Conservation (phyloP, 2,888 invertebrate species). For the Mamestra brassicae region DNA sequence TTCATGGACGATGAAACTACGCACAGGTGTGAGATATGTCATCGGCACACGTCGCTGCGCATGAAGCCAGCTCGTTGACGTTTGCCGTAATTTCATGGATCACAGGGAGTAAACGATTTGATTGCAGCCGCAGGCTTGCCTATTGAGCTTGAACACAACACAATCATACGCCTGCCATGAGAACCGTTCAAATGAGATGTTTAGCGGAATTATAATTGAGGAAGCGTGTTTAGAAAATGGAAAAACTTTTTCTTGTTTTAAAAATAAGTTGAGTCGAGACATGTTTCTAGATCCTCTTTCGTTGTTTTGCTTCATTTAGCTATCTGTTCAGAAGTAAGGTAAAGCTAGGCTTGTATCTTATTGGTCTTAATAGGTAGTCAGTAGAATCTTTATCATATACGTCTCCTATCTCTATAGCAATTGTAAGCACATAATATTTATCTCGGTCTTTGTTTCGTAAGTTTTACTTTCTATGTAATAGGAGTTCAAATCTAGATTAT, state of each 20-base stretch:
- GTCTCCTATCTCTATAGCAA: neutral
- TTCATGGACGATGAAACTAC: constrained; percentile 32
- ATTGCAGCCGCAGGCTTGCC: constrained; percentile 28
- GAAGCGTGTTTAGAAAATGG: neutral
- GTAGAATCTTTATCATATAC: no score
- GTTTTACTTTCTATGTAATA: no score
- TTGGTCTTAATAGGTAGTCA: no score
- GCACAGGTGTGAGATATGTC: constrained; percentile 39
- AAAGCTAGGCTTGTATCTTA: no score
- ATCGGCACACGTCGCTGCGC: constrained; percentile 43
- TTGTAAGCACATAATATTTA: no score
- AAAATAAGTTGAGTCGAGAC: neutral
- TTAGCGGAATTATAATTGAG: neutral
- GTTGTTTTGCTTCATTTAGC: no score
- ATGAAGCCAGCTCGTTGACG: constrained; percentile 49
- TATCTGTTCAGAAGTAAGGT: no score
- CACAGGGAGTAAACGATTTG: constrained; percentile 35
- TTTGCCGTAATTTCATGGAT: constrained; percentile 49
- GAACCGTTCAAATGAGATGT: constrained; percentile 11
- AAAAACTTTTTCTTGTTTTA: neutral
- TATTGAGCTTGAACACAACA: constrained; percentile 31
- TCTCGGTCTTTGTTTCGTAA: no score
- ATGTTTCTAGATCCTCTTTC: neutral
- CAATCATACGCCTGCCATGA: constrained; percentile 1
- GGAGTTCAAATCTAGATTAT: no score